A percentile compares a stretch with the other conserved stretches of the same genome.
Conservation (phyloP, 2,888 invertebrate genomes). For the Subacronicta megacephala region DNA sequence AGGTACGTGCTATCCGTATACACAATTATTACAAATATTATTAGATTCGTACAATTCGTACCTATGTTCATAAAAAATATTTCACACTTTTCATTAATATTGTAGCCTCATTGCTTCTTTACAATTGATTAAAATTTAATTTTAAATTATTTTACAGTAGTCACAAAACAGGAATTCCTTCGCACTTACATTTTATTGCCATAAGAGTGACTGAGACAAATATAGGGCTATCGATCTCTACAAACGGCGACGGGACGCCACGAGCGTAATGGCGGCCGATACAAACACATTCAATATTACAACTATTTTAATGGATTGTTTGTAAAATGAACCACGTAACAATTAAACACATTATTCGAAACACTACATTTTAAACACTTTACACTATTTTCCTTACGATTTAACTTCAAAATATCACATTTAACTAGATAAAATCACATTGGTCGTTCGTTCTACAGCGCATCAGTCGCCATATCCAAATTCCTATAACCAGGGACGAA, state of each 20-base stretch:
- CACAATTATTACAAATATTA: no score
- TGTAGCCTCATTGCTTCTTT: constrained; percentile 20
- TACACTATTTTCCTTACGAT: constrained; percentile 43
- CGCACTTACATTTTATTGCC: constrained; percentile 66
- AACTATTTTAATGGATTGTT: constrained; percentile 69
- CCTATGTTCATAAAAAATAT: no score
- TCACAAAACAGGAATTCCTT: constrained; percentile 59
- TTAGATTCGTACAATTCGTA: no score
- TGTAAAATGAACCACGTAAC: constrained; percentile 48
- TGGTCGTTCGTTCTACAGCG: constrained; percentile 77
- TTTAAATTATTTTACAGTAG: constrained; percentile 49
- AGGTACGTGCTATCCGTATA: no score
- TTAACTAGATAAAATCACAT: constrained; percentile 76
- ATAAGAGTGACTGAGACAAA: constrained; percentile 75
- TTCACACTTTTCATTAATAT: constrained; percentile 17
- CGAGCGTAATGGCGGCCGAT: constrained; percentile 78
- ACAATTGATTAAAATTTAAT: constrained; percentile 42
- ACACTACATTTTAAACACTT: constrained; percentile 56
- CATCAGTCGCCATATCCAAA: constrained; percentile 86
- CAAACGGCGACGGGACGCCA: constrained; percentile 63
- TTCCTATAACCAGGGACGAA: constrained; percentile 78
- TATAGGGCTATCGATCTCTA: constrained; percentile 72
- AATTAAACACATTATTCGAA: constrained; percentile 47
- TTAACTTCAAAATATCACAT: constrained; percentile 57
- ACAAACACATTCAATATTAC: constrained; percentile 70